Evolutionary conservation across 2,888 invertebrate genomes (phyloP).

Genomic region (Mycalesis mineus): DNA sequence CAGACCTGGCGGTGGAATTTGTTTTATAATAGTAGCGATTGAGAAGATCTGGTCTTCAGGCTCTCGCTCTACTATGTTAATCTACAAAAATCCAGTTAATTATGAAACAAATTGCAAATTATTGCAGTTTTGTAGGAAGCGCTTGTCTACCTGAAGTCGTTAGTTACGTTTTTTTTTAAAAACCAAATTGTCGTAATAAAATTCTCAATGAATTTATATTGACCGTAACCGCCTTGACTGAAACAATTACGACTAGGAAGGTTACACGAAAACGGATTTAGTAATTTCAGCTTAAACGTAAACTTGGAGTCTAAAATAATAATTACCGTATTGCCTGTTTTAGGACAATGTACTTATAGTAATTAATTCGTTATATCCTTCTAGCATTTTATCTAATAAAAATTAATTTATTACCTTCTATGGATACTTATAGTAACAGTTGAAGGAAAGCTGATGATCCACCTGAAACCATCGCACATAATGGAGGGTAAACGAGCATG

Average conservation of each 20-base stretch:
- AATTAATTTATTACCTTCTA: too few species aligned
- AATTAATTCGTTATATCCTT: neutral
- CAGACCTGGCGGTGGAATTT: too few species aligned
- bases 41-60: too few species aligned
- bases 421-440: too few species aligned
- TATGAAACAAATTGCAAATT: neutral
- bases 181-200: neutral
- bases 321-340: neutral
- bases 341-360: neutral
- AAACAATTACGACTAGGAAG: slow-evolving; percentile 3
- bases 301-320: neutral
- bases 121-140: slow-evolving; percentile 9
- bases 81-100: neutral
- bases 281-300: neutral
- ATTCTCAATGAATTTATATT: slow-evolving; percentile 12
- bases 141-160: neutral
- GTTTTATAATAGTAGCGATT: too few species aligned
- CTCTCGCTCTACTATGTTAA: neutral
- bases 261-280: slow-evolving; percentile 5
- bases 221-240: slow-evolving; percentile 19
- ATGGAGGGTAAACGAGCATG: too few species aligned
- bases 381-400: too few species aligned
- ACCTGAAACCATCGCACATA: too few species aligned
- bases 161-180: neutral
- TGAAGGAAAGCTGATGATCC: too few species aligned